Evolutionary conservation across 2,888 invertebrate genomes (phyloP), one percentile per base, ranked within the genome.

Genomic region (Noctua pronuba): DNA sequence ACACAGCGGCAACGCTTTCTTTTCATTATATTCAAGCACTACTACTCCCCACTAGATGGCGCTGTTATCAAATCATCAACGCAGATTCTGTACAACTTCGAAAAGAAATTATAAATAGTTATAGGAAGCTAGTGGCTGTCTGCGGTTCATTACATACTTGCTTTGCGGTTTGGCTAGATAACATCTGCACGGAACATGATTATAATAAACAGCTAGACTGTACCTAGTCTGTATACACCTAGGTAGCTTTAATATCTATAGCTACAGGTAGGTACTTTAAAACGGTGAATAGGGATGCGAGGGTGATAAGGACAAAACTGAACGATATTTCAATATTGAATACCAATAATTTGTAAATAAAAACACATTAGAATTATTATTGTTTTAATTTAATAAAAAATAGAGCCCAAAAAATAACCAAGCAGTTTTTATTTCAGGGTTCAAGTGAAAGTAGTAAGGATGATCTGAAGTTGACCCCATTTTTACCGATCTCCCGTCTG

Each of bases 31-130:
- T 28, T 58, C 60, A 31, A 31, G 10, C 0, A 3, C 31, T 18
- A 24, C 86, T 85, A 88, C n/a, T 84, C 7, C 2, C 28, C 67
- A 52, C 28, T 75, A 92, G 93, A 89, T 91, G 84, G 87, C 89
- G 78, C 55, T 83, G 13, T 71, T 21, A 8, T 0, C 13, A 67
- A 60, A 5, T n/a, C 0, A 4, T 1, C 0, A 16, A 31, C 16
- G 1, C 0, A 2, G 5, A 38, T n/a, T 38, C 21, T 21, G 0
- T 13, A 16, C 7, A 7, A 5, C 21, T 64, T 31, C 46, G 28
- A 55, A 75, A 64, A 55, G 0, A 55, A 79, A 55, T 66, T 71
- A 46, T 58, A 78, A 64, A 65, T 83, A 44, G 16, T 2, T 49
- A 21, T 10, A 69, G 41, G 67, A 83, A 77, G 24, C 31, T 67